A percentile compares a stretch with the other conserved stretches of the same genome.
phyloP scores from a whole-genome alignment of 2,797 vertebrate genomes.

The Schizopygopsis pylzovi region DNA sequence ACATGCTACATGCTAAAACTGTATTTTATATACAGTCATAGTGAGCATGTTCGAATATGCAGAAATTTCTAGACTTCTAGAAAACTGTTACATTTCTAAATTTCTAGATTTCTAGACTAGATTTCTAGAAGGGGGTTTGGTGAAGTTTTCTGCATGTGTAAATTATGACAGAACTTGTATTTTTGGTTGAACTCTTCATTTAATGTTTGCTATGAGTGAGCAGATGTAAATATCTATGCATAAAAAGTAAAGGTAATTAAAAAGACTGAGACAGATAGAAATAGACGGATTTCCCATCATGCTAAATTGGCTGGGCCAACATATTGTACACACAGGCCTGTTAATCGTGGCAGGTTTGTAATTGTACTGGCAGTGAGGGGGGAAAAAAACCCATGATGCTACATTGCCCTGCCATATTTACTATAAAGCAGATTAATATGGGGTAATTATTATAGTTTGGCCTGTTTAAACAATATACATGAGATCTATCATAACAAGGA shows the following conservation, averaged over 20 bases:
- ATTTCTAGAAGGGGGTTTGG: not conserved
- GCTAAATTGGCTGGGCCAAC: conserved; percentile 72
- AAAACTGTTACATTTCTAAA: too few species aligned
- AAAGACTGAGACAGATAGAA: conserved; percentile 43
- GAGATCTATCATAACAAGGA: conserved; percentile 71
- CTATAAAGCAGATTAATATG: conserved; percentile 77
- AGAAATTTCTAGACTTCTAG: not conserved
- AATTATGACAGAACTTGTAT: not conserved
- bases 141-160: not conserved
- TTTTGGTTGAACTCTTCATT: conserved; percentile 6
- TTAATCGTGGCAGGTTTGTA: conserved; percentile 68
- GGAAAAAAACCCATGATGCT: conserved; percentile 64
- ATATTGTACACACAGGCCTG: conserved; percentile 65
- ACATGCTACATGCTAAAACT: not conserved
- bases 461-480: conserved; percentile 69
- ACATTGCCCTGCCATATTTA: conserved; percentile 66
- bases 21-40: not conserved
- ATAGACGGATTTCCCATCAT: conserved; percentile 58
- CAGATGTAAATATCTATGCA: conserved; percentile 64
- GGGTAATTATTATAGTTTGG: conserved; percentile 77
- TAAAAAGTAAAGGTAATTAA: conserved; percentile 71
- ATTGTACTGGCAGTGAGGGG: conserved; percentile 71
- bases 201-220: conserved; percentile 64
- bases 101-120: too few species aligned
- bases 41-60: not conserved